Evolutionary conservation across 1,140 invertebrate genomes (phyloP).

Genomic region (Stegodyphus dumicola): DNA sequence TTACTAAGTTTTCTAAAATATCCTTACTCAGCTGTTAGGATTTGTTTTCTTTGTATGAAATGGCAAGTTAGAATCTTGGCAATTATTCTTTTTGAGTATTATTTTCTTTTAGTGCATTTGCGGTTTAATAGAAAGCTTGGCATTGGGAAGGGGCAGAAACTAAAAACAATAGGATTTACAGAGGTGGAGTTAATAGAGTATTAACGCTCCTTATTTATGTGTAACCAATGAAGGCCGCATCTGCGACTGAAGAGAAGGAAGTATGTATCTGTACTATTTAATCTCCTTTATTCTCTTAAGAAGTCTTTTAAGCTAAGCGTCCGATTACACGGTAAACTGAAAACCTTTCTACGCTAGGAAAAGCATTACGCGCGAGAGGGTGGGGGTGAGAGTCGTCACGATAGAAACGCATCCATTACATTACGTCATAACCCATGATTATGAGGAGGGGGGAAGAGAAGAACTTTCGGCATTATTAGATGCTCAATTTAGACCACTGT

Average conservation of each 20-base stretch:
- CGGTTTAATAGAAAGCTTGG: no score
- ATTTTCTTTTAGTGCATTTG: no score
- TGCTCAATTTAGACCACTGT: neutral
- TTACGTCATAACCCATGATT: conserved; percentile 7
- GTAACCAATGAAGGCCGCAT: no score
- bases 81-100: no score
- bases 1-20: no score
- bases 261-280: neutral
- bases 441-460: neutral
- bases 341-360: conserved; percentile 10
- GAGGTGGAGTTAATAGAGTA: no score
- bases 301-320: conserved; percentile 1
- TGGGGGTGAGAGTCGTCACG: conserved; percentile 30
- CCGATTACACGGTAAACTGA: conserved; percentile 22
- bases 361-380: conserved; percentile 19
- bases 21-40: no score
- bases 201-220: no score
- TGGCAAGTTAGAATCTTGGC: no score
- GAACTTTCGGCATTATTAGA: neutral
- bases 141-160: no score
- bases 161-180: no score
- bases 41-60: no score
- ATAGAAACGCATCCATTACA: conserved; percentile 51
- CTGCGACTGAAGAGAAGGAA: neutral
- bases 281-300: conserved; percentile 1